A percentile compares a stretch with the other conserved stretches of the same genome.
phyloP scores from a whole-genome alignment of 2,113 vertebrate species.

The Apeltes quadracus region DNA sequence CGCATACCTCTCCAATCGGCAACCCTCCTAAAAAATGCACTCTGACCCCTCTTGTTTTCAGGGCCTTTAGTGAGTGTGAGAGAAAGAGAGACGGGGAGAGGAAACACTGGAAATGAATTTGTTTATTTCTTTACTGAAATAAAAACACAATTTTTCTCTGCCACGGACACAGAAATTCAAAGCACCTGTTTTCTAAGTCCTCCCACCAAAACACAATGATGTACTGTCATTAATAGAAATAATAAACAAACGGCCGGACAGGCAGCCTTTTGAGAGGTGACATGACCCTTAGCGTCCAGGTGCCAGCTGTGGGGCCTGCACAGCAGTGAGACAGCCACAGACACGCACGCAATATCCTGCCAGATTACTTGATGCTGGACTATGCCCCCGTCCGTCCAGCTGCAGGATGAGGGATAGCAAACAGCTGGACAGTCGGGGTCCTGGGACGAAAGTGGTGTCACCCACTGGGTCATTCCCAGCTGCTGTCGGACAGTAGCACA shows the following conservation, averaged over 20 bases:
- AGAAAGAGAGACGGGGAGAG: no score
- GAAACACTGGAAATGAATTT: not conserved
- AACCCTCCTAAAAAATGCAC: conserved; percentile 66
- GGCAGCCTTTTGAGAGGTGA: conserved; percentile 24
- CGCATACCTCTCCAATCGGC: conserved; percentile 70
- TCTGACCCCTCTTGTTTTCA: conserved; percentile 55
- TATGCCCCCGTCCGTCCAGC: conserved; percentile 50
- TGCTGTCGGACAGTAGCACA: conserved; percentile 47
- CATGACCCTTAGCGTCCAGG: conserved; percentile 26
- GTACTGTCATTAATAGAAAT: not conserved
- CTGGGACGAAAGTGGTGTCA: conserved; percentile 67
- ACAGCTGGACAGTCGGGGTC: conserved; percentile 70
- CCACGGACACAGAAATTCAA: not conserved
- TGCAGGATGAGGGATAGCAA: conserved; percentile 74
- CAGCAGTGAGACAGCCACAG: conserved; percentile 9
- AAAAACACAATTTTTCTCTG: not conserved
- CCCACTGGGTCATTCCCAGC: conserved; percentile 59
- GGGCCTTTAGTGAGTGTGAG: not conserved
- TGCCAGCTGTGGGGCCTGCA: conserved; percentile 47
- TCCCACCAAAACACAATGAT: not conserved
- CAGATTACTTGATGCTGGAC: conserved; percentile 33
- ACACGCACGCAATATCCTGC: conserved; percentile 49
- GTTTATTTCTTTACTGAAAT: not conserved
- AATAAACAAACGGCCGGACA: conserved; percentile 7
- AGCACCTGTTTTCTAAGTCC: not conserved